These are phyloP conservation scores for Sebastes nivosus DNA, from an alignment of 2,797 vertebrate genomes.

Conservation along the genomic window DNA sequence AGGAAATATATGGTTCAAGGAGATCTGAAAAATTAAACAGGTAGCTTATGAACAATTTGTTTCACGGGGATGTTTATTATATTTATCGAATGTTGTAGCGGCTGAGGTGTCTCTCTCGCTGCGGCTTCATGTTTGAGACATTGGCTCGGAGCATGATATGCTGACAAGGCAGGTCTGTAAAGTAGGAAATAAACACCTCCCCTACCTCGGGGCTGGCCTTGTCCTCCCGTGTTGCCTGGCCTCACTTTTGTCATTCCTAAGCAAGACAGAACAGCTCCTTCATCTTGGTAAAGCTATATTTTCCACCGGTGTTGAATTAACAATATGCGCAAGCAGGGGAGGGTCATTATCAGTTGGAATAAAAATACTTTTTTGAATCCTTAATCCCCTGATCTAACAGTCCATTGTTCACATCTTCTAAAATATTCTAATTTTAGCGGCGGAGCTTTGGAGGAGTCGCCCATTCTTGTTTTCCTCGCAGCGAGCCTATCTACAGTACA, in stretches of 20 bases:
- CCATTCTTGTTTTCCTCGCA: conserved; percentile 70
- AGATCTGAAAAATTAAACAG: conserved; percentile 99
- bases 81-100: conserved; percentile 93
- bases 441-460: conserved; percentile 69
- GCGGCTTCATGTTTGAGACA: conserved; percentile 49
- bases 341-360: conserved; percentile 64
- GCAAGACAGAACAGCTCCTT: conserved; percentile 42
- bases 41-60: conserved; percentile 99
- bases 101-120: conserved; percentile 77
- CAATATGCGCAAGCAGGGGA: conserved; percentile 35
- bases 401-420: conserved; percentile 66
- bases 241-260: conserved; percentile 55
- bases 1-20: conserved; percentile 99
- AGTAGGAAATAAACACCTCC: conserved; percentile 82
- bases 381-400: conserved; percentile 58
- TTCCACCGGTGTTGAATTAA: conserved; percentile 49
- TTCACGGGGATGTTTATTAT: conserved; percentile 96
- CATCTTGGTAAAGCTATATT: conserved; percentile 49
- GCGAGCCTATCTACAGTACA: conserved; percentile 62
- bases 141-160: conserved; percentile 77
- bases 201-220: conserved; percentile 44
- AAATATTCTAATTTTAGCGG: conserved; percentile 80
- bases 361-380: conserved; percentile 69
- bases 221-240: conserved; percentile 53
- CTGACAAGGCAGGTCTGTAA: conserved; percentile 74